Percentiles rank a stretch among this genome's conserved stretches.
Conservation (phyloP, 1,140 invertebrate genomes). For the Pachyrhynchus sulphureomaculatus region DNA sequence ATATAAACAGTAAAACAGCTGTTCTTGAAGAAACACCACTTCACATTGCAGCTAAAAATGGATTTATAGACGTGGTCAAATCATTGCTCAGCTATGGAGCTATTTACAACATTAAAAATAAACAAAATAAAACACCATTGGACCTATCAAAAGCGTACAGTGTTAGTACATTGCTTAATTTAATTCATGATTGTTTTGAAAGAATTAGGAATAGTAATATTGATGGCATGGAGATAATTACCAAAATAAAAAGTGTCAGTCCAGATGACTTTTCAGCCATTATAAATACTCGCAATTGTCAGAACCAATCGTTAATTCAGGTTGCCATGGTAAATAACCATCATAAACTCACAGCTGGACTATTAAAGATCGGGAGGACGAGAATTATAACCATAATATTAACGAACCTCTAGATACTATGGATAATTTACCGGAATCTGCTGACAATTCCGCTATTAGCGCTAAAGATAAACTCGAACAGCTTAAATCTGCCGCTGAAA, state of each 20-base stretch:
- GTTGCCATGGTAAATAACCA: conserved; percentile 2
- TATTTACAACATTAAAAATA: conserved; percentile 4
- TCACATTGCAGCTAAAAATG: conserved; percentile 9
- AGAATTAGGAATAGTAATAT: not conserved
- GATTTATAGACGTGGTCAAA: not conserved
- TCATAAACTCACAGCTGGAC: no score
- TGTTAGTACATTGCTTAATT: not conserved
- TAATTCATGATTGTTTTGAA: not conserved
- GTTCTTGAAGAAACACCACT: not conserved
- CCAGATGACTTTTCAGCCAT: not conserved
- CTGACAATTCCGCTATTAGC: no score
- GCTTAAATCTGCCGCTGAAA: no score
- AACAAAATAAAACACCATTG: not conserved
- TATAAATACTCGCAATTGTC: conserved; percentile 8
- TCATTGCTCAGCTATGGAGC: not conserved
- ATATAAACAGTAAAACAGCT: conserved; percentile 3
- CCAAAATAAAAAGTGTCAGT: not conserved
- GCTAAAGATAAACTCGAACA: no score
- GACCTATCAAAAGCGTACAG: not conserved
- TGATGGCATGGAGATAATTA: not conserved
- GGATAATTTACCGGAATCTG: no score
- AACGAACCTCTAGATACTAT: no score
- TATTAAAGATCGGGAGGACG: no score
- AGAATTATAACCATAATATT: no score
- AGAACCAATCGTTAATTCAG: not conserved